Evolutionary conservation across 2,797 vertebrate species (phyloP), one percentile per base, ranked within the genome.

Genomic region (Loris lydekkerianus): DNA sequence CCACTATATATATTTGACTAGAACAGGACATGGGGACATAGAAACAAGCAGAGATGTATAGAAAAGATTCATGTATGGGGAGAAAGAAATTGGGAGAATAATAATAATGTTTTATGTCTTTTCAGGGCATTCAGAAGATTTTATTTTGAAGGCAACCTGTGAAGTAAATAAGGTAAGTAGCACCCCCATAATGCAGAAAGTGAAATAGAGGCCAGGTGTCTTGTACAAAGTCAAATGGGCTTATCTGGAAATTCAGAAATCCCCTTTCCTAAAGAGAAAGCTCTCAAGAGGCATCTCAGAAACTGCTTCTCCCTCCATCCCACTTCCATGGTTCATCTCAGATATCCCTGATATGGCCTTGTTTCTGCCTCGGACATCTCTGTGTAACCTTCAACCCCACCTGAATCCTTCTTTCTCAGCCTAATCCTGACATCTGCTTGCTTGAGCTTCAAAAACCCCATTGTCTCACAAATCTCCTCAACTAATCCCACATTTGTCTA

Each of bases 391-490:
- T 94, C 94, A 25, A 49, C 82, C 6, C 10, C 70, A 94, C 31
- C 37, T 69, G 85, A 87, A 92, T 86, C 76, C 80, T 91, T 94
- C 96, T 93, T 94, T 89, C 86, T 96, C 97, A 92, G 96, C 94
- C 82, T 98, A 97, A 98, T 97, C 98, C 94, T 89, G 95, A 84
- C 83, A 93, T 98, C 97, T 98, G 97, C 95, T 96, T 97, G 92
- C 95, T 97, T 97, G 97, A 98, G 97, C 96, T 98, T 97, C 94
- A 91, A 25, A 97, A 98, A 98, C 98, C 97, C 97, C 90, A 84
- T 96, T 97, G 97, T 98, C 78, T 98, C 97, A 96, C 96, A 98
- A 98, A 98, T 98, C 97, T 98, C 93, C 96, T 98, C 95, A 92
- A 85, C 94, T 97, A 98, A 98, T 98, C 98, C 97, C 88, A 94